These are phyloP conservation scores for Apoderus coryli DNA, from an alignment of 2,888 invertebrate genomes.

Conservation along the genomic window DNA sequence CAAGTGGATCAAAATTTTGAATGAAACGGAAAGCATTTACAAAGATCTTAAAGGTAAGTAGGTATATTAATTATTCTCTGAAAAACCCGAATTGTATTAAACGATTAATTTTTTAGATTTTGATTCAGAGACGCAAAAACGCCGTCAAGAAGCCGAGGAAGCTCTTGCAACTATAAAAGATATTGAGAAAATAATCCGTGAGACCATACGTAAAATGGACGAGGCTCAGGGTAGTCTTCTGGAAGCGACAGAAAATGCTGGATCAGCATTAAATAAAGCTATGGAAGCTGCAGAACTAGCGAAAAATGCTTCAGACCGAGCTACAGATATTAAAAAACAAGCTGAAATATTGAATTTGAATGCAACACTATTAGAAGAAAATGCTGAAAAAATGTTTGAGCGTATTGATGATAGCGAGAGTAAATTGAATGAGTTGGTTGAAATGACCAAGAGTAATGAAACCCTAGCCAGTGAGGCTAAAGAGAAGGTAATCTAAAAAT, in stretches of 20 bases:
- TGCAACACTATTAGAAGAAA: slow-evolving; percentile 59
- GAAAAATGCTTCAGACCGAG: slow-evolving; percentile 65
- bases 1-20: slow-evolving; percentile 66
- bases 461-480: slow-evolving; percentile 58
- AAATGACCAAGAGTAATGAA: slow-evolving; percentile 51
- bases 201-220: slow-evolving; percentile 55
- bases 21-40: slow-evolving; percentile 68
- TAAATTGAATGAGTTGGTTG: slow-evolving; percentile 49
- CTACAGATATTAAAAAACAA: slow-evolving; percentile 59
- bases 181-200: slow-evolving; percentile 55
- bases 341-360: slow-evolving; percentile 63
- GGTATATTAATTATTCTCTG: not conserved
- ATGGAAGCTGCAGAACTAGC: slow-evolving; percentile 63
- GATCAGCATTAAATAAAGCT: slow-evolving; percentile 54
- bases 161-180: slow-evolving; percentile 64
- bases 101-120: slow-evolving; percentile 46
- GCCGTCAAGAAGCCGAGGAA: slow-evolving; percentile 63
- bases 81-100: too few species aligned
- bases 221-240: slow-evolving; percentile 56
- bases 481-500: slow-evolving; percentile 39
- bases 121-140: slow-evolving; percentile 77
- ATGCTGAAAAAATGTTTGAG: slow-evolving; percentile 55
- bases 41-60: slow-evolving; percentile 51
- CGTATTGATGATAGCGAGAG: slow-evolving; percentile 59
- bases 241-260: slow-evolving; percentile 66